A percentile compares a stretch with the other conserved stretches of the same genome.
Conservation (phyloP, 1,140 invertebrate genomes). For the Fopius arisanus region DNA sequence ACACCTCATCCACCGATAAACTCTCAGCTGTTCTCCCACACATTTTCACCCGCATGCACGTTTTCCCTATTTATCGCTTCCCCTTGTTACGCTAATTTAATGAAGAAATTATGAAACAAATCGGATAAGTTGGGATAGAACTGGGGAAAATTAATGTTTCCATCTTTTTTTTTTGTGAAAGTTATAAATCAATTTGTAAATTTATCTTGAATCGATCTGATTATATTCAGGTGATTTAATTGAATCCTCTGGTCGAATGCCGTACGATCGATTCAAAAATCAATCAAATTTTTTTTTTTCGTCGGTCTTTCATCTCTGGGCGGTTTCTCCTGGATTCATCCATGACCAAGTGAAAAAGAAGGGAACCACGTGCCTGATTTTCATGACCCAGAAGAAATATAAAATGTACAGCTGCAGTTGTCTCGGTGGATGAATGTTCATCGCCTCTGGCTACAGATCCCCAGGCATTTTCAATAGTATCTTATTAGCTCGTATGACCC, state of each 20-base stretch:
- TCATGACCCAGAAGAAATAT: constrained; percentile 32
- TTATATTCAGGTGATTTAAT: neutral
- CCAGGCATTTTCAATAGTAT: neutral
- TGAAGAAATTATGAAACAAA: no score
- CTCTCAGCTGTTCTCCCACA: constrained; percentile 8
- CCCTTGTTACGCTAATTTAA: neutral
- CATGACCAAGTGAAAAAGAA: neutral
- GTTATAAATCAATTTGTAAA: neutral
- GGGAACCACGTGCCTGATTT: constrained; percentile 14
- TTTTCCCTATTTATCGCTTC: neutral
- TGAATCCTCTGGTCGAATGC: neutral
- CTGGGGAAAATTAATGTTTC: no score
- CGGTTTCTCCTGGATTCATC: constrained; percentile 11
- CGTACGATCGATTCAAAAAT: neutral
- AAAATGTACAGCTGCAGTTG: constrained; percentile 19
- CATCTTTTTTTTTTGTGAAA: neutral
- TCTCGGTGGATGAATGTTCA: neutral
- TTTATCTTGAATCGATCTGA: neutral
- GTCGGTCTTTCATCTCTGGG: neutral
- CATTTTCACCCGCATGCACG: neutral
- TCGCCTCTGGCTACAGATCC: neutral
- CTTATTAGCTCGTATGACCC: constrained; percentile 2
- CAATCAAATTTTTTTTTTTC: constrained; percentile 20
- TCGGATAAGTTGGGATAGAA: no score
- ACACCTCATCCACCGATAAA: neutral